Base-by-base conservation (phyloP, 2,113 vertebrate species). In the Lamprotornis superbus region DNA sequence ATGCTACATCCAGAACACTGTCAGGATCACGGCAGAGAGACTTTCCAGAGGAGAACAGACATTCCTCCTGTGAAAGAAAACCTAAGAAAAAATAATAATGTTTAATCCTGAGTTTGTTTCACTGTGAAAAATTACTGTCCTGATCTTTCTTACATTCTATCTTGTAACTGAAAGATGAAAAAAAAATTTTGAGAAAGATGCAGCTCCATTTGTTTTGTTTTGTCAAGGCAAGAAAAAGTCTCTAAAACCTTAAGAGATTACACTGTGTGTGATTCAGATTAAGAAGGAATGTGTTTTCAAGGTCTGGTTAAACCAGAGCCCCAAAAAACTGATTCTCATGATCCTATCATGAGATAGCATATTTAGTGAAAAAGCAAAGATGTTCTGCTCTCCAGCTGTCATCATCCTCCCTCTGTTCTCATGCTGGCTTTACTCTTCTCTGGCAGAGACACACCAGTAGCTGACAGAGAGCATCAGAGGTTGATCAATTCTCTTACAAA, bases 1-100 rank as follows among this genome's bases (percentile, higher is more conserved):
- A 21, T 1, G 3, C 19, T 35, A 4, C 0, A 0, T 76, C 33
- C 33, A 64, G 63, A 28, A 65, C 17, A 44, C 10, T 8, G 14
- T 22, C 46, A 80, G 39, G 35, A 81, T n/a, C 39, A 19, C 0
- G 3, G 15, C 53, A 70, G n/a, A 5, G 52, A 74, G 27, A 24
- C 27, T 67, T 87, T 83, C 59, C 28, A 27, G 44, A 33, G 27
- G 15, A 70, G 23, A 91, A 17, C 9, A 73, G 17, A 31, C 10
- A 57, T 28, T 12, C 42, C 12, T 59, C 9, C 77, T 57, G 15
- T 46, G 39, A 81, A 89, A 76, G 25, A 84, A 80, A 85, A 64
- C 2, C 6, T 31, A 44, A 60, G 37, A 47, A 74, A 85, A 82
- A 83, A 59, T 15, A 59, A 3, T 42, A 25, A n/a, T 30, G 76